phyloP scores from a whole-genome alignment of 23 tunicate genomes.

The Trididemnum miniatum region DNA sequence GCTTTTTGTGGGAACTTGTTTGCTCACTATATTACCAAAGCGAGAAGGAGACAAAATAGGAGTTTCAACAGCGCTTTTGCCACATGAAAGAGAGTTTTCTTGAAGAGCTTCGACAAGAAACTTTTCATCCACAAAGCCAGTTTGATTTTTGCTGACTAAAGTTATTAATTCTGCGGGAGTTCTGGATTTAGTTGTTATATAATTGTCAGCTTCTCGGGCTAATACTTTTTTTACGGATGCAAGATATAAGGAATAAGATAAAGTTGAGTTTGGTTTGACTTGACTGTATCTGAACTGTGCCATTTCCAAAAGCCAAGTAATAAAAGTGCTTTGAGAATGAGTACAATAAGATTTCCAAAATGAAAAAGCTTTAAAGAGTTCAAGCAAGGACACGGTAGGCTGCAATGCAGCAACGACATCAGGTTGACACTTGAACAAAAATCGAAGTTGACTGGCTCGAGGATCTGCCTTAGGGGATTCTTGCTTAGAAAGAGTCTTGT shows the following conservation, averaged over 20 bases:
- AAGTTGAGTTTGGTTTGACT: background rate
- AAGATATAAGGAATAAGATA: background rate
- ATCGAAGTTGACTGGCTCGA: conserved; percentile 14
- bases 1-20: background rate
- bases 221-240: background rate
- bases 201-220: conserved; percentile 2
- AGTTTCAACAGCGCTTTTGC: background rate
- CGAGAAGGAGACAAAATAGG: background rate
- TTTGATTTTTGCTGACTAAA: background rate
- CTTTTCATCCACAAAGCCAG: conserved; percentile 9
- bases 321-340: background rate
- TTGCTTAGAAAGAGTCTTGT: background rate
- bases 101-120: conserved; percentile 11
- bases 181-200: background rate
- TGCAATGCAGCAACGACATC: conserved; percentile 38
- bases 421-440: conserved; percentile 21
- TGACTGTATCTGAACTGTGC: conserved; percentile 6
- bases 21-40: background rate
- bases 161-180: background rate
- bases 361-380: conserved; percentile 7
- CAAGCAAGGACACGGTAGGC: background rate
- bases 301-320: conserved; percentile 36
- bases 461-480: background rate
- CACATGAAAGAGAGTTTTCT: background rate
- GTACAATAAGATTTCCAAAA: conserved; percentile 36